phyloP scores from a whole-genome alignment of 2,113 vertebrate genomes.

The Neogale vison region DNA sequence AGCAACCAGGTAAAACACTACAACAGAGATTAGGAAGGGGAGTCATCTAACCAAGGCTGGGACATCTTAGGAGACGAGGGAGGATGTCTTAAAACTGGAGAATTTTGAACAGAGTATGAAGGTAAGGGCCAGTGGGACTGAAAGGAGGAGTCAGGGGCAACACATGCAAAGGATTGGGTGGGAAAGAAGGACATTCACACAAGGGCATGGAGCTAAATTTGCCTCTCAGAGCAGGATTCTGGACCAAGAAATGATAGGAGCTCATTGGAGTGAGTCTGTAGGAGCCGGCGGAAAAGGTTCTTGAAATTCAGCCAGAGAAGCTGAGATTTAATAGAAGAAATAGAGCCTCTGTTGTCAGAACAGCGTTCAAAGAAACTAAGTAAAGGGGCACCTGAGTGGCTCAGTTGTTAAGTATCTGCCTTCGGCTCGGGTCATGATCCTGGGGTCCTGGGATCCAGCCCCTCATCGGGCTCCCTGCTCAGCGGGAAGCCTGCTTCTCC shows the following conservation, averaged over 20 bases:
- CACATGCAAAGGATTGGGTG: neutral
- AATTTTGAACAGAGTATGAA: neutral
- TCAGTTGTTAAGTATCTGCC: too few relatives aligned
- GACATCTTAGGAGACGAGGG: neutral
- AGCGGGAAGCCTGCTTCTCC: too few relatives aligned
- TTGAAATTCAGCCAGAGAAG: neutral
- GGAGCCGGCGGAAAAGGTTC: neutral
- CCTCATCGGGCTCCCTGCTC: too few relatives aligned
- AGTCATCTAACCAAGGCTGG: neutral
- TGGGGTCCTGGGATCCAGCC: too few relatives aligned
- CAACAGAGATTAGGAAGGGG: neutral
- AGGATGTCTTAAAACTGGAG: neutral
- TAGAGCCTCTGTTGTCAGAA: neutral
- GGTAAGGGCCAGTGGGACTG: neutral
- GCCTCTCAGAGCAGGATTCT: neutral
- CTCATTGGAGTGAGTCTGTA: neutral
- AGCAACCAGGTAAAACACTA: neutral
- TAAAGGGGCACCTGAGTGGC: neutral
- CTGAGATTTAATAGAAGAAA: neutral
- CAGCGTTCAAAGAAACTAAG: neutral
- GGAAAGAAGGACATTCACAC: neutral
- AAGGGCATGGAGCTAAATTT: neutral
- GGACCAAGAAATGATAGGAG: neutral
- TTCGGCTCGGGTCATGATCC: too few relatives aligned
- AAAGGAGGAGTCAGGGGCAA: neutral